Evolutionary conservation across 2,797 vertebrate species (phyloP), one percentile per base, ranked within the genome.

Genomic region (Bucorvus abyssinicus): DNA sequence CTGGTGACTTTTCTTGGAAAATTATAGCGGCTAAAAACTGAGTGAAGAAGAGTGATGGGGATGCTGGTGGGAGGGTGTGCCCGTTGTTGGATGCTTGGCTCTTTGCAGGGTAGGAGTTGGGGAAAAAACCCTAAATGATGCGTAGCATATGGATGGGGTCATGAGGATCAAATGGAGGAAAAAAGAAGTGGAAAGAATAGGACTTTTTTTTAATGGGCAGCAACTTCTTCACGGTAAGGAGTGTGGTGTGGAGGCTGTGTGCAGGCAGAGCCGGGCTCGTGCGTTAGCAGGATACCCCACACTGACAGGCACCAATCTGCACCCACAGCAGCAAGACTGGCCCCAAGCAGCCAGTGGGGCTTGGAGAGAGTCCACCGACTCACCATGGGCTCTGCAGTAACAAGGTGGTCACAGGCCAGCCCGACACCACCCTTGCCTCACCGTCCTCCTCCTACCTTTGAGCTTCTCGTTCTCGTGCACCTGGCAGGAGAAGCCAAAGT

Each of bases 401-500:
- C 0, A 0, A 27, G 23, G 34, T 19, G 40, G 34, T 71, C 47
- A 40, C 0, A 0, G 36, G 65, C 61, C 70, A 63, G 36, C 15
- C 55, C 1, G 3, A 84, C 80, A 81, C 30, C 3, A 0, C 7
- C 19, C 61, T n/a, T 6, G 5, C 21, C 36, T 85, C 0, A 0
- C 55, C 3, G 0, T 9, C n/a, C n/a, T n/a, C 14, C 8, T 49
- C 96, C 17, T 89, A 99, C 99, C 99, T 97, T 98, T 98, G 45
- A 99, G 98, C 80, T 93, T 99, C 95, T 99, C 97, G 12, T 97
- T 98, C 4, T 97, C 96, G 0, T 93, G 47, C 79, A 98, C 93
- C 97, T 99, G 98, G 84, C 99, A 98, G 38, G 99, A 98, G 74
- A 99, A 99, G 82, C 99, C 99, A 6, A 99, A 99, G 97, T 99